These are phyloP conservation scores for Anguilla anguilla DNA, from an alignment of 2,797 vertebrate genomes.

Conservation along the genomic window DNA sequence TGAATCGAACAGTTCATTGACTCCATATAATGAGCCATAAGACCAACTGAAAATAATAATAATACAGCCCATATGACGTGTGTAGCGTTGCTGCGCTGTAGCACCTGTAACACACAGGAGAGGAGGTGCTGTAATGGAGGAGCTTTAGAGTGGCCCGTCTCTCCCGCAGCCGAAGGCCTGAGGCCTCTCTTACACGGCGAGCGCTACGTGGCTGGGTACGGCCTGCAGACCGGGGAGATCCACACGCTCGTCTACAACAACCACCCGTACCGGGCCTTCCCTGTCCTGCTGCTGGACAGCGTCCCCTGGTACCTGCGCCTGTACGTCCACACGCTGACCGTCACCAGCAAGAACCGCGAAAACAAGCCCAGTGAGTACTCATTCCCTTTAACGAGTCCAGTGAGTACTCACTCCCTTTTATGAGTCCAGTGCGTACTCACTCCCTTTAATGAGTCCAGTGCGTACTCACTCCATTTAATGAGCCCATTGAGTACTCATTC, in stretches of 20 bases:
- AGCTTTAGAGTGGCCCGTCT: not conserved
- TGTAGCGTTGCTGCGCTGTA: too few species aligned
- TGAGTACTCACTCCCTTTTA: not conserved
- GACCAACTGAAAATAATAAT: too few species aligned
- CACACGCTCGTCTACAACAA: conserved; percentile 91
- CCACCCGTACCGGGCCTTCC: conserved; percentile 90
- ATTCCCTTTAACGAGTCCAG: not conserved
- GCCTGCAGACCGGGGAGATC: conserved; percentile 91
- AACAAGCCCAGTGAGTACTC: conserved; percentile 91
- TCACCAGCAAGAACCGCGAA: conserved; percentile 88
- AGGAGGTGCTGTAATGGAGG: too few species aligned
- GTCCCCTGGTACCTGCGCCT: conserved; percentile 97
- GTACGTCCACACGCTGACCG: conserved; percentile 90
- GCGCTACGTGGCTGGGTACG: conserved; percentile 91
- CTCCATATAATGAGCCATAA: too few species aligned
- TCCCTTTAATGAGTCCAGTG: not conserved
- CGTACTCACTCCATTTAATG: not conserved
- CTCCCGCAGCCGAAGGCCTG: conserved; percentile 65
- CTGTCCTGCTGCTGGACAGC: conserved; percentile 86
- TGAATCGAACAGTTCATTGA: too few species aligned
- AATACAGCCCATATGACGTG: too few species aligned
- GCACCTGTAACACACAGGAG: too few species aligned
- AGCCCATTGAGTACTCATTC: not conserved
- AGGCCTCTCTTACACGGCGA: conserved; percentile 86
- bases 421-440: not conserved